Base-by-base conservation (phyloP, 2,113 vertebrate species). In the Vanacampus margaritifer region DNA sequence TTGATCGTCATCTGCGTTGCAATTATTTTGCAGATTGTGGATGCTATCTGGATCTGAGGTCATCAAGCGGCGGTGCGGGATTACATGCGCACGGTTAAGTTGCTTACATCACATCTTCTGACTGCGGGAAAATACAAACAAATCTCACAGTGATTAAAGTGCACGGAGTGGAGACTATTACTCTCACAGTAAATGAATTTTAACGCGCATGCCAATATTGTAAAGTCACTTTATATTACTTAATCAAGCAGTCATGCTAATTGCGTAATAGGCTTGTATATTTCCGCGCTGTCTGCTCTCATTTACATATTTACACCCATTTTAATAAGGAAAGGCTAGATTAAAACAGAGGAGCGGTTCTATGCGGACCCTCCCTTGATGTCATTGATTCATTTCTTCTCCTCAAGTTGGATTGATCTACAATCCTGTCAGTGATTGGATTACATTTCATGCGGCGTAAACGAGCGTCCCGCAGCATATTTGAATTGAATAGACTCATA, bases 201-300 rank as follows among this genome's bases (percentile, higher is more conserved):
- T 61, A 46, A 84, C 67, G 69, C 17, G 28, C 21, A 17, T 45
- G 71, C 64, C 35, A 46, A 65, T 75, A 79, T 79, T 79, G 72
- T 80, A 74, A 82, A 86, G 72, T 79, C 74, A 72, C 69, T 73
- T 67, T 80, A 68, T 84, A 81, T 83, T 83, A 75, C 80, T 86
- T 83, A 79, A 86, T 90, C 84, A 86, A 83, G 77, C 82, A 84
- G 83, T 85, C 80, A 76, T 76, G 84, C 83, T 87, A 88, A 88
- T 88, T 87, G 84, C 69, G 81, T 86, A 87, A 88, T 87, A 79
- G 83, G 77, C 83, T 86, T 82, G 85, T 86, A 83, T 87, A 73
- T 86, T 84, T 86, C 81, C 77, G 76, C 78, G 81, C 84, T 68
- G 83, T 87, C 85, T 78, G 75, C 70, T 86, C 85, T 84, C 83